Evolutionary conservation across 2,113 vertebrate species (phyloP).

Genomic region (Manacus vitellinus): DNA sequence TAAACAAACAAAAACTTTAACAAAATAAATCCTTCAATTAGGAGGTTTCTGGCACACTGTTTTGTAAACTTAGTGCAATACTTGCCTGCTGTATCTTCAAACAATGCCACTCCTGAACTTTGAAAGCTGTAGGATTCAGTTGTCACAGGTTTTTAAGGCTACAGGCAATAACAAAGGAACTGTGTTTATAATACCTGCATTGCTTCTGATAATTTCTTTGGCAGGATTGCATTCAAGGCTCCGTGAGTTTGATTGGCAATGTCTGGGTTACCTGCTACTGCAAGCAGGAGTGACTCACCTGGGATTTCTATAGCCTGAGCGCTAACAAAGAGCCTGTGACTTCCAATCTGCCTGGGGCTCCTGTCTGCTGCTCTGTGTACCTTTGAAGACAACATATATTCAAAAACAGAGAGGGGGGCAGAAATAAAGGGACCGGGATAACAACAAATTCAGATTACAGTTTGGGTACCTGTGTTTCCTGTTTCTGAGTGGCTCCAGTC

Average conservation of each 20-base stretch:
- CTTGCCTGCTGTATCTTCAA: neutral
- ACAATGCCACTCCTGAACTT: neutral
- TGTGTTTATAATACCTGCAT: neutral
- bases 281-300: slow-evolving; percentile 42
- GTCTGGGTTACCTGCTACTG: slow-evolving; percentile 25
- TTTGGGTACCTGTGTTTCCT: slow-evolving; percentile 40
- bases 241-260: neutral
- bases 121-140: neutral
- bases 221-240: neutral
- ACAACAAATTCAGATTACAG: slow-evolving; percentile 15
- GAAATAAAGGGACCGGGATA: slow-evolving; percentile 11
- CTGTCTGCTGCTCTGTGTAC: neutral
- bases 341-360: slow-evolving; percentile 18
- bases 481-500: slow-evolving; percentile 19
- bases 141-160: neutral
- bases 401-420: neutral
- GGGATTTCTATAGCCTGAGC: slow-evolving; percentile 38
- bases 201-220: neutral
- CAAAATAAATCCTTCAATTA: neutral
- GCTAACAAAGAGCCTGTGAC: slow-evolving; percentile 44
- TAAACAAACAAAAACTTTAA: neutral
- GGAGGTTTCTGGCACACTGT: neutral
- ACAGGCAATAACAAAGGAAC: neutral
- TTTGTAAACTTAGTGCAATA: neutral
- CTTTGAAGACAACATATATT: slow-evolving; percentile 38